A percentile compares a stretch with the other conserved stretches of the same genome.
phyloP scores from a whole-genome alignment of 1,140 invertebrate species.

The Drosophila neocordata region DNA sequence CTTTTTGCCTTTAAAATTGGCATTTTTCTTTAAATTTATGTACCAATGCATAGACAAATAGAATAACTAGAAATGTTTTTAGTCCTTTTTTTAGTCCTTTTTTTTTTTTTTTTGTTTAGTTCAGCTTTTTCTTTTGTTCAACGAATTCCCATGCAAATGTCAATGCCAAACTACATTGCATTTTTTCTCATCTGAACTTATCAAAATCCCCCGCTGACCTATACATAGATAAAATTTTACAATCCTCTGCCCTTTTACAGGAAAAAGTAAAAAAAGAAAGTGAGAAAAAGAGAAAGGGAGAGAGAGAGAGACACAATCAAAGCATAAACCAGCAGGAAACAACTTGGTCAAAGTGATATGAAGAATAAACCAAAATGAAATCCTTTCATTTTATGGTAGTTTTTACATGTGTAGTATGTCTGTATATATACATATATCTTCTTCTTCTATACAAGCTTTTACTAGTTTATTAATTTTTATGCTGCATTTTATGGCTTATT shows the following conservation, averaged over 20 bases:
- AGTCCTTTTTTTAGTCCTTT: not conserved
- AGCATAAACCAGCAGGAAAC: constrained; percentile 32
- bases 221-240: not conserved
- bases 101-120: constrained; percentile 13
- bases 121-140: constrained; percentile 11
- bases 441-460: constrained; percentile 16
- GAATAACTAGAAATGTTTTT: constrained; percentile 2
- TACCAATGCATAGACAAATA: not conserved
- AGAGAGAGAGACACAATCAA: constrained; percentile 23
- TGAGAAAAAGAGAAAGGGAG: not conserved
- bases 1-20: not conserved
- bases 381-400: not conserved
- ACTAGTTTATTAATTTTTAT: constrained; percentile 69
- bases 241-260: not conserved
- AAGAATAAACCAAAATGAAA: not conserved
- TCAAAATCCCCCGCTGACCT: not conserved
- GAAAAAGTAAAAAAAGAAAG: constrained; percentile 20
- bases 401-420: too few species aligned
- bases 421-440: constrained; percentile 13
- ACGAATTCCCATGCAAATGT: constrained; percentile 39
- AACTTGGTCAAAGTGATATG: constrained; percentile 64
- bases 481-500: constrained; percentile 37
- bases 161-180: constrained; percentile 53
- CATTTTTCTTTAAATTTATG: not conserved
- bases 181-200: constrained; percentile 7